Base-by-base conservation (phyloP, 2,888 invertebrate genomes). In the Yponomeuta malinellus region DNA sequence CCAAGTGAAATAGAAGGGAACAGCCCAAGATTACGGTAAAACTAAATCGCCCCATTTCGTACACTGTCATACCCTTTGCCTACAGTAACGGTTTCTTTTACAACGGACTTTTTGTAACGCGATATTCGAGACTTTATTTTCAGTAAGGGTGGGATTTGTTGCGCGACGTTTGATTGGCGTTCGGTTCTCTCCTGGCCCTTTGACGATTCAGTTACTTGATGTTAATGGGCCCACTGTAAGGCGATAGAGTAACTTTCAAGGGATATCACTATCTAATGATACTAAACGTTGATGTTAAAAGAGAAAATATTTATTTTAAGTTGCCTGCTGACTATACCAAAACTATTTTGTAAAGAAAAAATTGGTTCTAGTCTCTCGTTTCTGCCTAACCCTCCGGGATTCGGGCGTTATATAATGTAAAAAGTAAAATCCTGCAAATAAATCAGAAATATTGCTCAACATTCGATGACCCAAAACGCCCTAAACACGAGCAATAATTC, bases 51-150 rank as follows among this genome's bases (percentile, higher is more conserved):
- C 88, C 87, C 85, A 84, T 83, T 75, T 82, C 81, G 81, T 65
- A 71, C 83, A 83, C 82, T 89, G 86, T 88, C 88, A 88, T 89
- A 89, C 90, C 89, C 88, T 89, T 90, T 87, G 79, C 84, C 88
- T 88, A 88, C 86, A 87, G 86, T 89, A 91, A 91, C 91, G 91
- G 90, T 88, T 90, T 86, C 85, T 89, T 88, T 88, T 82, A 84
- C 90, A 91, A 90, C 90, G 90, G 88, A 91, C 89, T 90, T 90
- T 88, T 88, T 89, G 91, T 88, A 91, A 91, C 84, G 85, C 78
- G 89, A 91, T 91, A 91, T 88, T 83, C 83, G 80, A 83, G 80
- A 71, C 72, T 67, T 88, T 90, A 89, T 90, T 90, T 89, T 84
- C 87, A 79, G 83, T 86, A 87, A 89, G 89, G 90, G 89, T 87